Evolutionary conservation across 2,797 vertebrate species (phyloP), one percentile per base, ranked within the genome.

Genomic region (Muraenolepis orangiensis): DNA sequence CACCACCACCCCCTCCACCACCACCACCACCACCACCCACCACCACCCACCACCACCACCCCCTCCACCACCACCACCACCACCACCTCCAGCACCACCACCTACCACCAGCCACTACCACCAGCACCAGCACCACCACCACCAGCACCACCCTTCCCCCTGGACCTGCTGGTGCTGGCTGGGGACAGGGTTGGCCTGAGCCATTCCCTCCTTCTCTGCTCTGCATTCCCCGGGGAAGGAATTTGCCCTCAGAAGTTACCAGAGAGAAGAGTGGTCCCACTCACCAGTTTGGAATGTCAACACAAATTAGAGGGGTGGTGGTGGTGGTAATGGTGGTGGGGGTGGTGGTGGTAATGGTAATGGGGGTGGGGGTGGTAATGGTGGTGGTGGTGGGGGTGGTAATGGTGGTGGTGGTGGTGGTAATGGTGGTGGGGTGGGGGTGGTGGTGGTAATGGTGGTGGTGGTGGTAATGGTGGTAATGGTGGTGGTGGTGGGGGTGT

Each of bases 141-240:
- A 11, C 1, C 20, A 16, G 8, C 46, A 4, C 6, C 57, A 18
- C 7, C 64, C 69, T 13, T 12, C 32, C 42, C 29, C 67, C 57
- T 69, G 74, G 77, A 83, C 80, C 85, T 77, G 74, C 68, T 0
- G 0, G 29, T 72, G 0, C 82, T 74, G 77, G 81, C 76, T 38
- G 77, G 81, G 80, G 81, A 86, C 74, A 81, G 28, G 32, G n/a
- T 74, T 13, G 72, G 73, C 30, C 30, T 74, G 70, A 83, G 82
- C 80, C 34, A 82, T 74, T 81, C 82, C 71, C 80, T 80, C 70
- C 66, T 79, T 72, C 68, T 71, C 68, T 6, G 3, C 74, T 31
- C 26, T n/a, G 31, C 73, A 64, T 88, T 88, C 87, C 83, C 78
- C 6, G 76, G 77, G 51, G 42, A 20, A 82, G 84, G 86, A 88